Evolutionary conservation across 2,797 vertebrate species (phyloP).

Genomic region (Brachyrhaphis roseni): DNA sequence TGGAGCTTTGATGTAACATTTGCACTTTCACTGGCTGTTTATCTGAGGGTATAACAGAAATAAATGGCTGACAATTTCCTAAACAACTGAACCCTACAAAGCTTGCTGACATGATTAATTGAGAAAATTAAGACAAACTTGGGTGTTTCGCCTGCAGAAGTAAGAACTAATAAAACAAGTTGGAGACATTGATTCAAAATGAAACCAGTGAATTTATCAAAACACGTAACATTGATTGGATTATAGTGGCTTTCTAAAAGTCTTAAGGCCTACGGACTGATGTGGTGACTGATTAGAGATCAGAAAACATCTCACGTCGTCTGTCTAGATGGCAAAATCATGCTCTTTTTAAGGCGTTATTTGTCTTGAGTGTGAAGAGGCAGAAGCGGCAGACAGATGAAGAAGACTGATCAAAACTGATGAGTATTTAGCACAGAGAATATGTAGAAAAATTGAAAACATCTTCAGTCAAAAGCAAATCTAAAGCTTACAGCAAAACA

Average conservation of each 20-base stretch:
- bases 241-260: background rate
- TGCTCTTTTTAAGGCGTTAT: background rate
- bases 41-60: slow-evolving; percentile 26
- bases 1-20: background rate
- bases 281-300: background rate
- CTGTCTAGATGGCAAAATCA: slow-evolving; percentile 10
- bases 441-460: slow-evolving; percentile 23
- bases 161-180: slow-evolving; percentile 17
- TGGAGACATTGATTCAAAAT: background rate
- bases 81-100: slow-evolving; percentile 31
- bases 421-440: slow-evolving; percentile 25
- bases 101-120: slow-evolving; percentile 41
- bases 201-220: slow-evolving; percentile 12
- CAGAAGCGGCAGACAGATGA: slow-evolving; percentile 15
- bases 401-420: slow-evolving; percentile 32
- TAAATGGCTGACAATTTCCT: slow-evolving; percentile 47
- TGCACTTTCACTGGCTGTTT: background rate
- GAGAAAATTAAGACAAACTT: slow-evolving; percentile 35
- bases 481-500: slow-evolving; percentile 36
- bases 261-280: background rate
- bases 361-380: slow-evolving; percentile 19
- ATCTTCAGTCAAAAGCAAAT: slow-evolving; percentile 33
- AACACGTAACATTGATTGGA: background rate
- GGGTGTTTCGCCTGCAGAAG: slow-evolving; percentile 15
- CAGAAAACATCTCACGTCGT: background rate